Base-by-base conservation (phyloP, 37 sponge, comb jelly and placozoan species). In the Petrosia ficiformis region DNA sequence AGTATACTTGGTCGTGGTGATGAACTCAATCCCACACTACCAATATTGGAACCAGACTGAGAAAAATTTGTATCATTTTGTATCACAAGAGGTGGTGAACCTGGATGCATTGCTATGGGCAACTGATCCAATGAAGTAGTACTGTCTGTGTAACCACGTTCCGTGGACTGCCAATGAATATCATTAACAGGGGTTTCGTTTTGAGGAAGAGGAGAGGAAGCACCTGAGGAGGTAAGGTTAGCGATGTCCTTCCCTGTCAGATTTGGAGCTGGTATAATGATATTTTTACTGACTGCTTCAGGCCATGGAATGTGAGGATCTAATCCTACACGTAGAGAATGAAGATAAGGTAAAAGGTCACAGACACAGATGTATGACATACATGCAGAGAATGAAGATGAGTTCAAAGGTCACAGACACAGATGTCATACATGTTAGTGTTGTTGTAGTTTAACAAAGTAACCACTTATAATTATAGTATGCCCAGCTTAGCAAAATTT, bases 221-320 rank as follows among this genome's bases (percentile, higher is more conserved):
- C 28, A 57, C 60, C 59, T 10, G 56, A 70, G 57, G 37, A 69
- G 58, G 84, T 76, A 52, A 84, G 70, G 57, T 75, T 64, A 0
- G 84, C 84, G 38, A 84, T 84, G 73, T 84, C 77, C 32, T 70
- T 70, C 21, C 84, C 84, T 42, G 84, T 84, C 25, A 84, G 67
- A 28, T 71, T 71, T 1, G 77, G 78, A 1, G 37, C 48, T 36
- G 72, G 77, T 52, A 77, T 84, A 63, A 84, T 84, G 71, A 43
- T 79, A 25, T 2, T 70, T 19, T 70, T 70, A 43, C 52, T 40
- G 1, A 33, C 22, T 37, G 64, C 80, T 22, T 41, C 74, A 2
- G 72, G 48, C 32, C 72, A n/a, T 42, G 72, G 48, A 43, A 71
- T 39, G 43, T 4, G 36, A 35, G 36, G 69, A 33, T n/a, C n/a